Evolutionary conservation across 2,797 vertebrate species (phyloP).

Genomic region (Peromyscus melanophrys): DNA sequence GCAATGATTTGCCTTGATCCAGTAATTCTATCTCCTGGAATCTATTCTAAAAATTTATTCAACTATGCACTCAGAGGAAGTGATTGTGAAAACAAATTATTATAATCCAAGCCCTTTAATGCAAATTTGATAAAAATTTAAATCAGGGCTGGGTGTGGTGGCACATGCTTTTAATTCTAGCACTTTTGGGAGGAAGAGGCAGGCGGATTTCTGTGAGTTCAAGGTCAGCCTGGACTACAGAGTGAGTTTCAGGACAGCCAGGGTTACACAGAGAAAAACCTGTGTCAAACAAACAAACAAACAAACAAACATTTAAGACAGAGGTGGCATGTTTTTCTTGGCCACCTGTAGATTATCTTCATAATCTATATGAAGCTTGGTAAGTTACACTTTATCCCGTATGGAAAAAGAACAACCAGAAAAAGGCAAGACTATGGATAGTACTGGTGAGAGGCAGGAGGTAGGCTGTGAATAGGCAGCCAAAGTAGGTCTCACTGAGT

Average conservation of each 20-base stretch:
- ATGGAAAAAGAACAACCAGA: not conserved
- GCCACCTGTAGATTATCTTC: no score
- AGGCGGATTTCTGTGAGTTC: not conserved
- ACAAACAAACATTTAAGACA: not conserved
- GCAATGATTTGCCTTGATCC: constrained; percentile 17
- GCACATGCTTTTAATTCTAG: not conserved
- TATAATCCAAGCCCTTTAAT: constrained; percentile 12
- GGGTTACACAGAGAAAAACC: no score
- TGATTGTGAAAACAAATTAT: constrained; percentile 53
- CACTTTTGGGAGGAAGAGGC: not conserved
- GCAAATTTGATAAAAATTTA: not conserved
- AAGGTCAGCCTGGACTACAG: not conserved
- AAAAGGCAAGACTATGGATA: not conserved
- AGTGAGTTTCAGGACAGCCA: no score
- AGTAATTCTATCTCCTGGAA: constrained; percentile 16
- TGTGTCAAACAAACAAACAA: not conserved
- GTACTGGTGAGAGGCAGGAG: not conserved
- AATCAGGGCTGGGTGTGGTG: not conserved
- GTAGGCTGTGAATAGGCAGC: not conserved
- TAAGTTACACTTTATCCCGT: not conserved
- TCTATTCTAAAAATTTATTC: constrained; percentile 17
- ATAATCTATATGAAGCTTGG: not conserved
- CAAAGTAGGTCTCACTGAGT: not conserved
- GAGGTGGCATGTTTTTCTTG: not conserved
- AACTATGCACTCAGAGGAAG: not conserved